Evolutionary conservation across 1,140 invertebrate genomes (phyloP).

Genomic region (Pseudachorutes palmiensis): DNA sequence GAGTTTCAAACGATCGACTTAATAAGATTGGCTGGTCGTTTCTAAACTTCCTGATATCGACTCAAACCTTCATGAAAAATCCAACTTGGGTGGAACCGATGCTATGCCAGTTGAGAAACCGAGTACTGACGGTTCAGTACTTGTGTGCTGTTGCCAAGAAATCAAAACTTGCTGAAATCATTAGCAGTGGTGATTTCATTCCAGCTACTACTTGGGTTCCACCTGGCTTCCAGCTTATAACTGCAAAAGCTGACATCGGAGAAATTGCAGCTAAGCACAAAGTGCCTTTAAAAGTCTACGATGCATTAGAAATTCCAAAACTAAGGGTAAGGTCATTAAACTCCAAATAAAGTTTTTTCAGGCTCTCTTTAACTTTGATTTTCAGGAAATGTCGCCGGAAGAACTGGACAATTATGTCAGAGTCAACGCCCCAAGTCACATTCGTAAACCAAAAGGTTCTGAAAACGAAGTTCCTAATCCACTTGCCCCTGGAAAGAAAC

Average conservation of each 20-base stretch:
- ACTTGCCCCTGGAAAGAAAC: too few species aligned
- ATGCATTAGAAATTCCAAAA: conserved; percentile 33
- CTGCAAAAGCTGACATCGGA: conserved; percentile 29
- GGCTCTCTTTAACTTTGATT: conserved; percentile 18
- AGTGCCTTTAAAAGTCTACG: conserved; percentile 45
- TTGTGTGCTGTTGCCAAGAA: conserved; percentile 56
- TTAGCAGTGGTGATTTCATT: conserved; percentile 55
- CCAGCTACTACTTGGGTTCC: conserved; percentile 59
- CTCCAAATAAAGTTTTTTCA: neutral
- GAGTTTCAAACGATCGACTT: conserved; percentile 11
- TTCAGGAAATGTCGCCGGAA: conserved; percentile 21
- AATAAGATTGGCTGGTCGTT: conserved; percentile 17
- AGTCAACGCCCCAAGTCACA: conserved; percentile 38
- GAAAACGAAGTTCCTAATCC: too few species aligned
- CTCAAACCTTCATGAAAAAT: conserved; percentile 5
- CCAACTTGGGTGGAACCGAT: conserved; percentile 14
- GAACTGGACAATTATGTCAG: conserved; percentile 33
- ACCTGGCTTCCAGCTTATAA: conserved; percentile 48
- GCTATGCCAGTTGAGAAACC: conserved; percentile 22
- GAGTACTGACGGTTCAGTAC: conserved; percentile 40
- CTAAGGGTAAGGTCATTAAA: neutral
- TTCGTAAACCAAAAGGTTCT: too few species aligned
- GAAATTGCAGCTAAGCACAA: conserved; percentile 41
- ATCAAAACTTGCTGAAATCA: conserved; percentile 45
- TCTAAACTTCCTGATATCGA: conserved; percentile 16